Evolutionary conservation across 2,113 vertebrate genomes (phyloP).

Genomic region (Ceyx margarethae): DNA sequence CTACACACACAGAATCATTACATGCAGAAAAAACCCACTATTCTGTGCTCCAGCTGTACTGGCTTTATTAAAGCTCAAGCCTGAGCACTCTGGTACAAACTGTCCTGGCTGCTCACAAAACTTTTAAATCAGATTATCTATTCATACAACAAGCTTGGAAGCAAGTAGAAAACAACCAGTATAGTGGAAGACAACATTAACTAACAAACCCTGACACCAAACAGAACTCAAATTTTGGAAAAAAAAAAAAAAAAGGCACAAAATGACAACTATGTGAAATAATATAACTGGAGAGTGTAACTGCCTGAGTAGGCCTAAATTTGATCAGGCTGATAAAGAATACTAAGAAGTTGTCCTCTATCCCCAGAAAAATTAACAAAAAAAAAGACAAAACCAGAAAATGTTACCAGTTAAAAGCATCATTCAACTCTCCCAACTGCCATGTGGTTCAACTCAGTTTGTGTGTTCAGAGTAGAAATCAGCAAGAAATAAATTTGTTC

Average conservation of each 20-base stretch:
- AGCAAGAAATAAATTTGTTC: not conserved
- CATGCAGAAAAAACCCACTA: not conserved
- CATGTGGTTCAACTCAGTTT: not conserved
- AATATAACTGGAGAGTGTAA: not conserved
- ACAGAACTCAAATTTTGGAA: not conserved
- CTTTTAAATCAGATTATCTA: slow-evolving; percentile 3
- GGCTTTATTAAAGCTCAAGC: not conserved
- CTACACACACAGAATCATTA: not conserved
- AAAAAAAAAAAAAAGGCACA: not conserved
- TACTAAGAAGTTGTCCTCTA: not conserved
- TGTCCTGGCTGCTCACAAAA: not conserved
- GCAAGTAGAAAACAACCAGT: not conserved
- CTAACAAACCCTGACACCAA: not conserved
- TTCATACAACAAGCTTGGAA: not conserved
- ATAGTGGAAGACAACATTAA: not conserved
- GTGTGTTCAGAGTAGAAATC: not conserved
- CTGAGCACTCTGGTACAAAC: not conserved
- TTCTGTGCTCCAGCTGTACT: not conserved
- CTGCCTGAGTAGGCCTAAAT: not conserved
- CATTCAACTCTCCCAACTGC: not conserved
- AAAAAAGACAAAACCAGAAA: not conserved
- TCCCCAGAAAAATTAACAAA: not conserved
- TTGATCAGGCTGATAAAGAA: not conserved
- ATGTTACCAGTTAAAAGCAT: not conserved
- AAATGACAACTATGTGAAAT: not conserved